Conservation (phyloP, 2,797 vertebrate genomes). For the Sciurus vulgaris region DNA sequence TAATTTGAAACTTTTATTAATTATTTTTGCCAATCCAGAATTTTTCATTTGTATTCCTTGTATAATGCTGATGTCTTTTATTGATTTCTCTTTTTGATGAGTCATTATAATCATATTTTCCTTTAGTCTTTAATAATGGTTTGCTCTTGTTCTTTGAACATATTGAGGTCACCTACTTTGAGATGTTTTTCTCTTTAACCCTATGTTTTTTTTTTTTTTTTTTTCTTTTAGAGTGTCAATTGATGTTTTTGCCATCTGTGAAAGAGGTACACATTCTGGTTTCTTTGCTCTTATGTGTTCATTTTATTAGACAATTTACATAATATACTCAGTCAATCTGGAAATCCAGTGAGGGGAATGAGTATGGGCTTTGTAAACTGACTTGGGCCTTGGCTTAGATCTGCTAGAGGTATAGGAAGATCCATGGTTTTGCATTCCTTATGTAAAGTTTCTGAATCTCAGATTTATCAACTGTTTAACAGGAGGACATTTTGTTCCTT, state of each 20-base stretch:
- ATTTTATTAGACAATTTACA: background rate
- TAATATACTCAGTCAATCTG: background rate
- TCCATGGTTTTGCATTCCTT: accelerated
- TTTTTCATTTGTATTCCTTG: background rate
- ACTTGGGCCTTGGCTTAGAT: background rate
- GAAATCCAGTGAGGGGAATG: background rate
- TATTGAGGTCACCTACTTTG: background rate
- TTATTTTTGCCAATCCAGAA: background rate
- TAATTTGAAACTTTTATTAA: background rate
- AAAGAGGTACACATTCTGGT: background rate
- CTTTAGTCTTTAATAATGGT: background rate
- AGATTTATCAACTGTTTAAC: background rate
- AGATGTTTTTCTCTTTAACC: background rate
- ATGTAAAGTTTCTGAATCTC: background rate
- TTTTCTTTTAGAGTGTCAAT: background rate
- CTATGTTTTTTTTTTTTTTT: background rate
- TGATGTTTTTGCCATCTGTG: background rate
- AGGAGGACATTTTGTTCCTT: background rate
- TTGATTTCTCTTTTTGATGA: background rate
- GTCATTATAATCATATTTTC: background rate
- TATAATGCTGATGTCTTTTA: background rate
- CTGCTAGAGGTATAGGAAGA: background rate
- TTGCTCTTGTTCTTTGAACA: background rate
- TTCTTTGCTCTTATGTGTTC: background rate
- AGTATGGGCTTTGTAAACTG: background rate